Evolutionary conservation across 2,797 vertebrate genomes (phyloP).

Genomic region (Trichosurus vulpecula): DNA sequence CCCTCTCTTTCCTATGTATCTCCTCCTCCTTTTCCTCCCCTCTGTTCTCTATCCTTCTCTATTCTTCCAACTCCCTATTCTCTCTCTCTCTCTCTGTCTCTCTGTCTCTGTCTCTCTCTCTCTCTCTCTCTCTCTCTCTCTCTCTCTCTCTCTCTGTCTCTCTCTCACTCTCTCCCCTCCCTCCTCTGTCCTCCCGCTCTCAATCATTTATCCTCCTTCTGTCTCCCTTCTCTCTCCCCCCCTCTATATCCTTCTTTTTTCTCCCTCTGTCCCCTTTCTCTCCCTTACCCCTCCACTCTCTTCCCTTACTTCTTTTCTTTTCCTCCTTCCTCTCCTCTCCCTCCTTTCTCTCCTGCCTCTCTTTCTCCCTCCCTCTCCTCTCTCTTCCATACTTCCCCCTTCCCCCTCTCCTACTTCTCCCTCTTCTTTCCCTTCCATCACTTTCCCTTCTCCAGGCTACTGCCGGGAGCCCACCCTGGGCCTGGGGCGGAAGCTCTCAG

Average conservation of each 20-base stretch:
- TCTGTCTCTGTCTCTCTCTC: too few relatives aligned
- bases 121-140: neutral
- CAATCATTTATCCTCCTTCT: rapidly evolving
- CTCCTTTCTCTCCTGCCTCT: neutral
- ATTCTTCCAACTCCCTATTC: neutral
- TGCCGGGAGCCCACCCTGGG: rapidly evolving
- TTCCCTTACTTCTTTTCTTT: neutral
- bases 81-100: too few relatives aligned
- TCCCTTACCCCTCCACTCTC: neutral
- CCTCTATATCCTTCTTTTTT: neutral
- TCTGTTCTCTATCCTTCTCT: too few relatives aligned
- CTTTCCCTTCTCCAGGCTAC: neutral
- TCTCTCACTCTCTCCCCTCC: too few relatives aligned
- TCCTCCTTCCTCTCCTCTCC: rapidly evolving
- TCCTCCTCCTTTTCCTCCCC: too few relatives aligned
- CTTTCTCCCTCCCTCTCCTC: rapidly evolving
- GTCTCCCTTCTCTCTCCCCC: rapidly evolving
- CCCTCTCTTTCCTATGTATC: too few relatives aligned
- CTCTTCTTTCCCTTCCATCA: neutral
- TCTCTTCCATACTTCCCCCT: neutral
- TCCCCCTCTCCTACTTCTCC: neutral
- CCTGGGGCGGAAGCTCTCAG: neutral
- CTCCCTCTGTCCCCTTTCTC: neutral
- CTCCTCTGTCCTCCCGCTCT: neutral
- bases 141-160: neutral